Evolutionary conservation across 1,140 invertebrate genomes (phyloP).

Genomic region (Monochamus saltuarius): DNA sequence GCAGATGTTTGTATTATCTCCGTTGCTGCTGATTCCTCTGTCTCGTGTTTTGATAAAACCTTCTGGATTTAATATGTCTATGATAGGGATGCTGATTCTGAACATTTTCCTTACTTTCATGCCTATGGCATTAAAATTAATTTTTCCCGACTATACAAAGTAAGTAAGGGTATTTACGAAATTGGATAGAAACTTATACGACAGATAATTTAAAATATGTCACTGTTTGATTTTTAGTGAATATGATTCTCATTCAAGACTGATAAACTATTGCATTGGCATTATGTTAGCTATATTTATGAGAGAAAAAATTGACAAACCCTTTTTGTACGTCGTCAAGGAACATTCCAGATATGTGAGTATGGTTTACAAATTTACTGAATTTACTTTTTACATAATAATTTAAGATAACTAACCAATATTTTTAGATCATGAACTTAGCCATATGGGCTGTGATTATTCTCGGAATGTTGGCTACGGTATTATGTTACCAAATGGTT

Average conservation of each 20-base stretch:
- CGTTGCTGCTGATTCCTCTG: slow-evolving; percentile 54
- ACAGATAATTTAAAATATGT: not conserved
- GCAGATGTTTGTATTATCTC: slow-evolving; percentile 66
- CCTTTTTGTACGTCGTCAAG: slow-evolving; percentile 22
- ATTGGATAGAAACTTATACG: slow-evolving; percentile 5
- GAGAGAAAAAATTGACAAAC: slow-evolving; percentile 22
- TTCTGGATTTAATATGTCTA: slow-evolving; percentile 23
- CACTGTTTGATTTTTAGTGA: slow-evolving; percentile 17
- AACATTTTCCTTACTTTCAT: slow-evolving; percentile 34
- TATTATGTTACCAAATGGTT: slow-evolving; percentile 27
- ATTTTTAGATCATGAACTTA: slow-evolving; percentile 29
- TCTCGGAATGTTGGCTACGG: slow-evolving; percentile 17
- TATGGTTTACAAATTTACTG: too few species aligned
- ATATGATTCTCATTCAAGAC: slow-evolving; percentile 40
- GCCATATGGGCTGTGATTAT: slow-evolving; percentile 29
- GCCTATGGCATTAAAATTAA: slow-evolving; percentile 30
- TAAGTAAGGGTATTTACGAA: slow-evolving; percentile 25
- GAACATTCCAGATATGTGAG: too few species aligned
- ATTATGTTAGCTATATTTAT: slow-evolving; percentile 33
- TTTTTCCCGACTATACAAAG: slow-evolving; percentile 27
- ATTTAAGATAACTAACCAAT: too few species aligned
- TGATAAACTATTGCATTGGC: slow-evolving; percentile 38
- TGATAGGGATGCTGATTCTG: slow-evolving; percentile 22
- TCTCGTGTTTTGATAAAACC: slow-evolving; percentile 22
- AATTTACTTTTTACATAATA: too few species aligned